A percentile compares a stretch with the other conserved stretches of the same genome.
Conservation (phyloP, 2,888 invertebrate species). For the Gari tellinella region DNA sequence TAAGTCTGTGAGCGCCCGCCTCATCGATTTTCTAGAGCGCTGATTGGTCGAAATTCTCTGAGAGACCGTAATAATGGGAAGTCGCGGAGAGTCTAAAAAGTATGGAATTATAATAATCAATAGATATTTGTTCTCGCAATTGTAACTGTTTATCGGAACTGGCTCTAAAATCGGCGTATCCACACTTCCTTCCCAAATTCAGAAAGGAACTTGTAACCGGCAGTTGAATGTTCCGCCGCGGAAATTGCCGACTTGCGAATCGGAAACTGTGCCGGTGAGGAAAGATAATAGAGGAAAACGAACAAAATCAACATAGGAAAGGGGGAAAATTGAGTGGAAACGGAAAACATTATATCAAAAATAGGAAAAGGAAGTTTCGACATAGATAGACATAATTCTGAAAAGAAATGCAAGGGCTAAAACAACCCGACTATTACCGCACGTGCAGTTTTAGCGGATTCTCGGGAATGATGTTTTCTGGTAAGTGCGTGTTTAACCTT, state of each 20-base stretch:
- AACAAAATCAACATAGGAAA: slow-evolving; percentile 57
- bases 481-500: slow-evolving; percentile 56
- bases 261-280: slow-evolving; percentile 70
- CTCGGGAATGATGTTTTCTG: slow-evolving; percentile 80
- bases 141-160: slow-evolving; percentile 75
- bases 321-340: slow-evolving; percentile 56
- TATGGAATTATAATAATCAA: slow-evolving; percentile 72
- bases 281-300: slow-evolving; percentile 73
- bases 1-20: slow-evolving; percentile 27
- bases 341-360: slow-evolving; percentile 43
- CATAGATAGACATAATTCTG: slow-evolving; percentile 54
- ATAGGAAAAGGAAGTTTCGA: slow-evolving; percentile 44
- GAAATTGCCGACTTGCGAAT: slow-evolving; percentile 75
- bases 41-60: slow-evolving; percentile 47
- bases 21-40: slow-evolving; percentile 17
- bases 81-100: slow-evolving; percentile 7
- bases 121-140: slow-evolving; percentile 74
- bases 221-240: slow-evolving; percentile 72
- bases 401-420: slow-evolving; percentile 77
- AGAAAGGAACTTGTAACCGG: slow-evolving; percentile 73
- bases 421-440: slow-evolving; percentile 81
- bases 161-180: slow-evolving; percentile 77
- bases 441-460: slow-evolving; percentile 80
- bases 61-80: slow-evolving; percentile 20
- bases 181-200: slow-evolving; percentile 76